Evolutionary conservation across 2,888 invertebrate species (phyloP), one percentile per base, ranked within the genome.

Genomic region (Epistrophella euchroma): DNA sequence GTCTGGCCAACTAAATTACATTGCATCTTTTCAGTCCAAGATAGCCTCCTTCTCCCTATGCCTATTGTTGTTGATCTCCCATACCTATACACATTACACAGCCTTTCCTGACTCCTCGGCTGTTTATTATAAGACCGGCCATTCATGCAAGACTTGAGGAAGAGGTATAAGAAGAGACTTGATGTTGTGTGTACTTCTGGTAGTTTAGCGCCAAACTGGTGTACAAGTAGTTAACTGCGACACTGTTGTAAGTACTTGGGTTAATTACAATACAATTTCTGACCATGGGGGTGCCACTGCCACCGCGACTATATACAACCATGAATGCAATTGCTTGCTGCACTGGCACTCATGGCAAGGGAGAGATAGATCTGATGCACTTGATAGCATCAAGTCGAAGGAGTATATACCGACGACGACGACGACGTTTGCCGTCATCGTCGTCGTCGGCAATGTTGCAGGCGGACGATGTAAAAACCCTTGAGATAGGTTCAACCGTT

Each of bases 141-240:
- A 85, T 72, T 76, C 81, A 85, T 68, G 85, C 81, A 85, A 85
- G 85, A 85, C 85, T 56, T 77, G 47, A 35, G 45, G 32, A 7
- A 32, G 1, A 70, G 62, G 55, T 25, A 52, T 52, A 52, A 37
- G 73, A 35, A 74, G 68, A 35, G 55, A 62, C 62, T 52, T 68
- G 66, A 68, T 72, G 80, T 75, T 58, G 58, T 58, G 28, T 75
- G 76, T 73, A 71, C 64, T 68, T 55, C 82, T 82, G 82, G 87
- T 87, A 75, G 87, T 83, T 87, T 87, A 87, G 83, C 87, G 87
- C 87, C 87, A 83, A 87, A 87, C 83, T 83, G 87, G 66, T 87
- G 87, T 87, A 87, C 87, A 87, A 87, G 87, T 87, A 83, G 87
- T 87, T 87, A 87, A 87, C 78, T 87, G 87, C 87, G 87, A 87